Evolutionary conservation across 2,113 vertebrate genomes (phyloP).

Genomic region (Hymenochirus boettgeri): DNA sequence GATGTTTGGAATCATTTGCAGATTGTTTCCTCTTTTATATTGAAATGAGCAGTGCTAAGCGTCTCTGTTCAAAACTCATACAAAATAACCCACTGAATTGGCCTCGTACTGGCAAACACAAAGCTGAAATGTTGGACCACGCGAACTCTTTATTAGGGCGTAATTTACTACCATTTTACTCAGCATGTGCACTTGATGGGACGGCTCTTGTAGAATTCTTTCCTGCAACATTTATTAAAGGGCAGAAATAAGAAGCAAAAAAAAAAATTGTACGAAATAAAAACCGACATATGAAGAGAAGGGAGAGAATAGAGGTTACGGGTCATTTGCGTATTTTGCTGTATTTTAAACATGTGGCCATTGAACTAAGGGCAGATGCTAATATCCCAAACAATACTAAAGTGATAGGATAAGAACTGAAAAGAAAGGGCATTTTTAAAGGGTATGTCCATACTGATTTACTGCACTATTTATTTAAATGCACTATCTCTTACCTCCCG

Average conservation of each 20-base stretch:
- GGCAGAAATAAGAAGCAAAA: conserved; percentile 18
- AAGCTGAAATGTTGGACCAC: conserved; percentile 8
- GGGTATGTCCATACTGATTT: too few species aligned
- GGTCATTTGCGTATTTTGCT: too few species aligned
- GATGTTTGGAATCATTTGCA: conserved; percentile 5
- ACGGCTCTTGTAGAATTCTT: not conserved
- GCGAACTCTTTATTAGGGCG: conserved; percentile 15
- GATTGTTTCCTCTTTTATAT: not conserved
- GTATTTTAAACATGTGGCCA: not conserved
- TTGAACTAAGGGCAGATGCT: not conserved
- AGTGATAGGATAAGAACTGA: too few species aligned
- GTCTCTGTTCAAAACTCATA: conserved; percentile 13
- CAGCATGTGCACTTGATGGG: conserved; percentile 15
- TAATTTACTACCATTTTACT: conserved; percentile 31
- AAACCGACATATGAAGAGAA: not conserved
- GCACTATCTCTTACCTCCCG: too few species aligned
- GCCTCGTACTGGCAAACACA: conserved; percentile 19
- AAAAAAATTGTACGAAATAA: conserved; percentile 2
- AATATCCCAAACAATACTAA: too few species aligned
- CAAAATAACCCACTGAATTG: conserved; percentile 21
- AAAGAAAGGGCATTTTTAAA: too few species aligned
- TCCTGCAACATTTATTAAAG: conserved; percentile 16
- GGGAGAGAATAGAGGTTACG: not conserved
- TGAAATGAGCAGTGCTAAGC: conserved; percentile 14
- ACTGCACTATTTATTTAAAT: too few species aligned